These are phyloP conservation scores for Ochropleura plecta DNA, from an alignment of 2,888 invertebrate genomes.

Conservation along the genomic window DNA sequence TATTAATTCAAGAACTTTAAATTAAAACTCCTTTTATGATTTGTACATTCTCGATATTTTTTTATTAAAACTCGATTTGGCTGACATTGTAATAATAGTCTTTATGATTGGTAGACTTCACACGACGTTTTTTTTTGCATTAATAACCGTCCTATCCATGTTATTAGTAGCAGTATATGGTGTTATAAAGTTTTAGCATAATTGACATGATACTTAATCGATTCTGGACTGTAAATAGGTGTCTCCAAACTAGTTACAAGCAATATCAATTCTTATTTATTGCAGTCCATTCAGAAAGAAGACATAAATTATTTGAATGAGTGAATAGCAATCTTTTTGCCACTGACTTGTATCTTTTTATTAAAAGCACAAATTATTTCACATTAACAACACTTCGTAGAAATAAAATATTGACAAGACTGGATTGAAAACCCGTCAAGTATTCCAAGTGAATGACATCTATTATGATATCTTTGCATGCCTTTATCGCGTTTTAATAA, in stretches of 20 bases:
- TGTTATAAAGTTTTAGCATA: conserved; percentile 10
- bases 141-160: neutral
- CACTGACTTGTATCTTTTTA: conserved; percentile 31
- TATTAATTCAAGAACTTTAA: conserved; percentile 37
- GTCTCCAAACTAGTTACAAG: conserved; percentile 12
- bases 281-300: conserved; percentile 20
- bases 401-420: conserved; percentile 34
- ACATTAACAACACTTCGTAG: conserved; percentile 27
- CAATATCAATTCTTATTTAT: conserved; percentile 31
- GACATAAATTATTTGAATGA: conserved; percentile 19
- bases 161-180: neutral
- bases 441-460: conserved; percentile 17
- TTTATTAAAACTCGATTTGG: conserved; percentile 47
- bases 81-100: conserved; percentile 14
- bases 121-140: conserved; percentile 25
- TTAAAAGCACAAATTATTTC: conserved; percentile 28
- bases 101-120: conserved; percentile 47
- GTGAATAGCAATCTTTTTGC: conserved; percentile 34
- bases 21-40: conserved; percentile 46
- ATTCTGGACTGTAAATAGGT: conserved; percentile 7
- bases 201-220: conserved; percentile 16
- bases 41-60: conserved; percentile 18
- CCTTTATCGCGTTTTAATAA: conserved; percentile 38
- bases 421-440: conserved; percentile 32
- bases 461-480: conserved; percentile 28